Percentiles rank a stretch among this genome's conserved stretches.
Conservation (phyloP, 2,113 vertebrate genomes). For the Vidua chalybeata region DNA sequence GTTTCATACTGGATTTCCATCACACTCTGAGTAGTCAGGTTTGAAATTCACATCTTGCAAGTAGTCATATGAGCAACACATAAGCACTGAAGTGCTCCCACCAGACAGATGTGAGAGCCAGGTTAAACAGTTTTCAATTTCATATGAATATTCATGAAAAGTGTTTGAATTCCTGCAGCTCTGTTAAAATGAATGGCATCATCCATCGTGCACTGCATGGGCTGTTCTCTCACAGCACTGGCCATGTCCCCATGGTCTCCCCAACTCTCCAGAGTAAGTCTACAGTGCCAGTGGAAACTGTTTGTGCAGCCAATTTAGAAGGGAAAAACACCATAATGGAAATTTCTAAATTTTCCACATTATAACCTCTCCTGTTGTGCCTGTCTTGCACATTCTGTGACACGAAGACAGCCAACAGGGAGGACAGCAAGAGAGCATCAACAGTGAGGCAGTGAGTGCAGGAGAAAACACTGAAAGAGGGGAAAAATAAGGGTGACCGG, state of each 20-base stretch:
- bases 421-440: neutral
- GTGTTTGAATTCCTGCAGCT: neutral
- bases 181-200: neutral
- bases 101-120: conserved; percentile 36
- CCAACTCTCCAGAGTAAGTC: neutral
- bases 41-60: conserved; percentile 33
- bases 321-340: neutral
- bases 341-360: neutral
- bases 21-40: neutral
- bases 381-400: neutral
- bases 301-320: neutral
- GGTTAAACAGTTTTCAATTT: conserved; percentile 50
- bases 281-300: neutral
- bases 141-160: conserved; percentile 46
- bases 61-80: neutral
- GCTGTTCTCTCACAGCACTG: neutral
- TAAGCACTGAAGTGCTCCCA: conserved; percentile 25
- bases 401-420: neutral
- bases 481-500: neutral
- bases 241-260: neutral
- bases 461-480: neutral
- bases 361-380: neutral
- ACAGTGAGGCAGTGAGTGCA: neutral
- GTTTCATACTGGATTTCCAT: conserved; percentile 13
- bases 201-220: neutral